A percentile compares a stretch with the other conserved stretches of the same genome.
Evolutionary conservation across 2,888 invertebrate genomes (phyloP).

Genomic region (Pyrrhia umbra): DNA sequence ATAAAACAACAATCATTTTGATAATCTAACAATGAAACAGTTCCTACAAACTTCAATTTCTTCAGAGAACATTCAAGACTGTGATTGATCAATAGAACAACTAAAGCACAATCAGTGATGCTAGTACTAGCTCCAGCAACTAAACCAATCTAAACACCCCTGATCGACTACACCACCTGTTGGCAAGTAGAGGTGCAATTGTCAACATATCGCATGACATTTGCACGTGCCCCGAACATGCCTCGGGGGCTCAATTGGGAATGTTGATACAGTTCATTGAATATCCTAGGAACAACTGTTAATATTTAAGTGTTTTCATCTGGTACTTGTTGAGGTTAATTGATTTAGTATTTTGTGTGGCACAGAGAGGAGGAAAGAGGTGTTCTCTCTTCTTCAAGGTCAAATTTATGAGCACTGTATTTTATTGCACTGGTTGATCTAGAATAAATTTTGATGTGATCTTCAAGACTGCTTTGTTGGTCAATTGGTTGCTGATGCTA

Average conservation of each 20-base stretch:
- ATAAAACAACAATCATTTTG: too few species aligned
- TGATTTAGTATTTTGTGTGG: conserved; percentile 20
- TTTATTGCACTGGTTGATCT: too few species aligned
- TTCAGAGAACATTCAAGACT: too few species aligned
- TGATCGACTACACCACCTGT: conserved; percentile 70
- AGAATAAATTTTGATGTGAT: too few species aligned
- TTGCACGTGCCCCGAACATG: conserved; percentile 63
- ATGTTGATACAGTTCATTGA: conserved; percentile 60
- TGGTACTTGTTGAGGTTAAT: conserved; percentile 20
- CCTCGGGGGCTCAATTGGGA: conserved; percentile 61
- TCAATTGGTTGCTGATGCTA: too few species aligned
- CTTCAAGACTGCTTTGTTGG: too few species aligned
- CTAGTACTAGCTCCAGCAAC: conserved; percentile 22
- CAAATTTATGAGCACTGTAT: too few species aligned
- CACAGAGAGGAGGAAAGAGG: background rate
- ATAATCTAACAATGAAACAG: too few species aligned
- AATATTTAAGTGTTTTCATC: conserved; percentile 44
- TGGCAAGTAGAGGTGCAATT: conserved; percentile 68
- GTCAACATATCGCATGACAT: conserved; percentile 68
- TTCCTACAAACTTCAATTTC: too few species aligned
- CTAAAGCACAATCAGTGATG: too few species aligned
- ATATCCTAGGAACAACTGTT: conserved; percentile 34
- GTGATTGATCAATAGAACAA: too few species aligned
- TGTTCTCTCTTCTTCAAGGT: background rate
- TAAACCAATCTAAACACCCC: conserved; percentile 40